These are phyloP conservation scores for Crematogaster levior DNA, from an alignment of 2,888 invertebrate genomes.

Conservation along the genomic window DNA sequence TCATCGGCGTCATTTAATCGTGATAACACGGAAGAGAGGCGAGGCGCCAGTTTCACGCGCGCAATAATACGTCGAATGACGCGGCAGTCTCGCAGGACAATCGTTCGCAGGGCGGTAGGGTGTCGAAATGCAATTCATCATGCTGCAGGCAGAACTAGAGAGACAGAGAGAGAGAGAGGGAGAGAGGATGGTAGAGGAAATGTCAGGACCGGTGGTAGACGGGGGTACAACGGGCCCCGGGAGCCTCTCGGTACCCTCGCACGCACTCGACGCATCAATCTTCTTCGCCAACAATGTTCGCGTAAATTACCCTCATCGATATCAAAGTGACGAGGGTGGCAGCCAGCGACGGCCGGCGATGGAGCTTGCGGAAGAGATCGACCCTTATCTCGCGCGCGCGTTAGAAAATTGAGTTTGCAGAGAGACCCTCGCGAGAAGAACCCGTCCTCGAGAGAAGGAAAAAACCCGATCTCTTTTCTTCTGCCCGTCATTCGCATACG, in stretches of 20 bases:
- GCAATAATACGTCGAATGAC: slow-evolving; percentile 74
- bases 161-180: slow-evolving; percentile 9
- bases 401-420: slow-evolving; percentile 80
- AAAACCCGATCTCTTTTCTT: slow-evolving; percentile 10
- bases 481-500: slow-evolving; percentile 44
- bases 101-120: slow-evolving; percentile 64
- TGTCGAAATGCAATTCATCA: slow-evolving; percentile 83
- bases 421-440: slow-evolving; percentile 56
- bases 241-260: slow-evolving; percentile 65
- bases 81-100: slow-evolving; percentile 74
- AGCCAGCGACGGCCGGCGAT: slow-evolving; percentile 56
- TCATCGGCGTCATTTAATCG: slow-evolving; percentile 33
- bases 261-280: slow-evolving; percentile 84
- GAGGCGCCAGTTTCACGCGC: slow-evolving; percentile 63
- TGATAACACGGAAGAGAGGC: slow-evolving; percentile 46
- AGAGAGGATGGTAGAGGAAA: slow-evolving; percentile 24
- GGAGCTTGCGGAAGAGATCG: slow-evolving; percentile 66
- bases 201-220: slow-evolving; percentile 42
- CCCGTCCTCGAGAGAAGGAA: slow-evolving; percentile 7
- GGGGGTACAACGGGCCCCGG: slow-evolving; percentile 49
- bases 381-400: slow-evolving; percentile 76
- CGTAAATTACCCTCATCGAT: slow-evolving; percentile 85
- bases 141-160: slow-evolving; percentile 51
- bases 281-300: slow-evolving; percentile 83
- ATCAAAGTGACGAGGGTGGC: slow-evolving; percentile 80